phyloP scores from a whole-genome alignment of 2,113 vertebrate species.

The Urocynchramus pylzowi region DNA sequence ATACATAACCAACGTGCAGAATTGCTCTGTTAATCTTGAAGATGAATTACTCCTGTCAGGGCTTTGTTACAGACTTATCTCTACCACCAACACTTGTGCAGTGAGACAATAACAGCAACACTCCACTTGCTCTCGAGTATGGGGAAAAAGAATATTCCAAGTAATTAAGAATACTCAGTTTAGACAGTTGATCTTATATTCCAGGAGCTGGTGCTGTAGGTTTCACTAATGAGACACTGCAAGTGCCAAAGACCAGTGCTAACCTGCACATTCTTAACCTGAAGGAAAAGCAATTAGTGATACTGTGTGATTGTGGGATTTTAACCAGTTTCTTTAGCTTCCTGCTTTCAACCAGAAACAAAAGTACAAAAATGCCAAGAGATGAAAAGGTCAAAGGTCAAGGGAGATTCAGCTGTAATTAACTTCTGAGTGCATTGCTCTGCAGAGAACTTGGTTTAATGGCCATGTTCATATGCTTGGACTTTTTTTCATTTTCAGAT shows the following conservation, averaged over 20 bases:
- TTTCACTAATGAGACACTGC: background rate
- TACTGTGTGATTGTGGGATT: background rate
- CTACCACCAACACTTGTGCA: background rate
- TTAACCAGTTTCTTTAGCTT: background rate
- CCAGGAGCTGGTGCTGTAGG: background rate
- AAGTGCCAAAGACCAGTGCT: background rate
- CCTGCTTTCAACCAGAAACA: background rate
- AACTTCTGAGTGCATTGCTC: background rate
- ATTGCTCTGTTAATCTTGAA: constrained; percentile 6
- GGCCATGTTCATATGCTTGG: background rate
- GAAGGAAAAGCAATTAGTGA: background rate
- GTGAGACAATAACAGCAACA: background rate
- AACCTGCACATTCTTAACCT: background rate
- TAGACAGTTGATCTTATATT: background rate
- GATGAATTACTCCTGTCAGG: background rate
- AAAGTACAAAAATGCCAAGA: background rate
- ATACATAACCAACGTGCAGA: background rate
- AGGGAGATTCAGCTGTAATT: background rate
- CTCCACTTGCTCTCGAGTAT: background rate
- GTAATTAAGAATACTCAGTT: background rate
- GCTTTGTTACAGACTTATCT: constrained; percentile 3
- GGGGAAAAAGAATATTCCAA: background rate
- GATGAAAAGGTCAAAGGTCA: background rate
- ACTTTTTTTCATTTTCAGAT: background rate
- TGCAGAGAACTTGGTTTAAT: background rate